Evolutionary conservation across 1,140 invertebrate species (phyloP).

Genomic region (Eupeodes corollae): DNA sequence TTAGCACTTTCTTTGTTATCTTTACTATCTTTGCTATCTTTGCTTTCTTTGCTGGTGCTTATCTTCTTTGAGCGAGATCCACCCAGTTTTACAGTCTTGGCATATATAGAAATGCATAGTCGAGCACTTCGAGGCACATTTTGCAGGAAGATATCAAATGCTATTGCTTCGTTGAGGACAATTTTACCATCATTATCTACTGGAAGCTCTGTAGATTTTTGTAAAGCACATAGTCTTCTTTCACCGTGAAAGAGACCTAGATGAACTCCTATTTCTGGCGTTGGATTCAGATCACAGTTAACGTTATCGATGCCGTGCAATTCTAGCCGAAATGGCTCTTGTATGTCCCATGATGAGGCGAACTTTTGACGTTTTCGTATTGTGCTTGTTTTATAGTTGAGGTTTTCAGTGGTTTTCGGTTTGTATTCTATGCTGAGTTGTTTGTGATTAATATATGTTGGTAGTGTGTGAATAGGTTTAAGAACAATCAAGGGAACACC

Average conservation of each 20-base stretch:
- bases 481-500: constrained; percentile 33
- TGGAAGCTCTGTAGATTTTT: constrained; percentile 10
- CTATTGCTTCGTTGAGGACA: constrained; percentile 66
- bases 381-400: constrained; percentile 12
- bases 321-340: constrained; percentile 55
- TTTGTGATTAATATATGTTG: constrained; percentile 41
- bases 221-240: constrained; percentile 20
- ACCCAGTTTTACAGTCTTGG: constrained; percentile 45
- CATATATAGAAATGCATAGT: constrained; percentile 81
- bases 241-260: constrained; percentile 32
- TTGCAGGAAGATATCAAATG: constrained; percentile 69
- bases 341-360: constrained; percentile 62
- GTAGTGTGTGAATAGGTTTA: constrained; percentile 24
- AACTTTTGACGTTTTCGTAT: constrained; percentile 50
- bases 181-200: constrained; percentile 49
- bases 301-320: constrained; percentile 61
- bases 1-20: constrained; percentile 36
- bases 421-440: constrained; percentile 15
- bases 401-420: constrained; percentile 12
- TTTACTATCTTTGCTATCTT: constrained; percentile 15
- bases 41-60: constrained; percentile 22
- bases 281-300: constrained; percentile 62
- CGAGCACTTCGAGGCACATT: constrained; percentile 82
- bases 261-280: constrained; percentile 45
- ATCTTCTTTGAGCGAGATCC: constrained; percentile 38